Conservation (phyloP, 2,888 invertebrate species). For the Rosalia funebris region DNA sequence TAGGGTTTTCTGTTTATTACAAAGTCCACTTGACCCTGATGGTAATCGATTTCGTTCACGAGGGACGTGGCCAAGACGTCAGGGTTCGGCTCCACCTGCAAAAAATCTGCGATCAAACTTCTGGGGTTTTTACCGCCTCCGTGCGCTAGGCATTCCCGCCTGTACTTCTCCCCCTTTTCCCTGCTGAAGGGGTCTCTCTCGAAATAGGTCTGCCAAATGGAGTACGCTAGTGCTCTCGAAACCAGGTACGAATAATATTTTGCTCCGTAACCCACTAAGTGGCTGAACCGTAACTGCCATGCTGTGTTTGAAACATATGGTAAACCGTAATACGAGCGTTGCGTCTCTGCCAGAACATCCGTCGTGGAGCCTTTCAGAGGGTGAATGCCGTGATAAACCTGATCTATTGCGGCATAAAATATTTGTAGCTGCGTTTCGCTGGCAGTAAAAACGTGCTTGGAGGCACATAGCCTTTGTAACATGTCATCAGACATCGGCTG, state of each 20-base stretch:
- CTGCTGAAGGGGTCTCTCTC: conserved; percentile 80
- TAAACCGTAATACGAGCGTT: conserved; percentile 84
- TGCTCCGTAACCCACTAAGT: conserved; percentile 97
- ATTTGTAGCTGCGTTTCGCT: conserved; percentile 79
- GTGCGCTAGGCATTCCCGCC: conserved; percentile 80
- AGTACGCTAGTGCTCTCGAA: conserved; percentile 91
- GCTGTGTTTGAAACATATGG: conserved; percentile 92
- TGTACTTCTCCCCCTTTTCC: conserved; percentile 80
- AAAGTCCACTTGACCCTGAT: conserved; percentile 49
- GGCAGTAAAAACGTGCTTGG: conserved; percentile 88
- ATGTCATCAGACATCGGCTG: conserved; percentile 84
- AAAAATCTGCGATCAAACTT: conserved; percentile 80
- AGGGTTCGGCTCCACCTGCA: conserved; percentile 81
- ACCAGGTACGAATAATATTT: conserved; percentile 98
- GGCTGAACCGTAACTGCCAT: conserved; percentile 96
- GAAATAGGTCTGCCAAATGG: conserved; percentile 92
- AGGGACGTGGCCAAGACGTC: conserved; percentile 82
- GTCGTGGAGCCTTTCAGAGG: conserved; percentile 72
- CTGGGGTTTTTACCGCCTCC: conserved; percentile 90
- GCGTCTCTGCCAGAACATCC: conserved; percentile 78
- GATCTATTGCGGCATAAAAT: conserved; percentile 82
- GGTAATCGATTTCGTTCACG: conserved; percentile 75
- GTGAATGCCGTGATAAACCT: conserved; percentile 81
- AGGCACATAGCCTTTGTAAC: conserved; percentile 81
- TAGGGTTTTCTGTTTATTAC: conserved; percentile 35